Evolutionary conservation across 2,797 vertebrate species (phyloP).

Genomic region (Avahi laniger): DNA sequence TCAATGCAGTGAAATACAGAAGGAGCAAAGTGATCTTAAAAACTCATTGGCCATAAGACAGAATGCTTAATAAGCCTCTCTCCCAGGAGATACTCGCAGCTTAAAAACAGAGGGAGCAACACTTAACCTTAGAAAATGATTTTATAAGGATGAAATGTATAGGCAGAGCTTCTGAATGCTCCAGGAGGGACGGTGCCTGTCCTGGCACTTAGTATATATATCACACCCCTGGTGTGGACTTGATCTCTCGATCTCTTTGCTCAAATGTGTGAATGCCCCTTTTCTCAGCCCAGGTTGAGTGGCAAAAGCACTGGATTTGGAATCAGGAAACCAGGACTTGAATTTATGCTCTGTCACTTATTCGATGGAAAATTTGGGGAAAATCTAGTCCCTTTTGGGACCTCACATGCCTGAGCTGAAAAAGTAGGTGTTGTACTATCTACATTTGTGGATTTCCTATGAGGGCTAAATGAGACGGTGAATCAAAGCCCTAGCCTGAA

Average conservation of each 20-base stretch:
- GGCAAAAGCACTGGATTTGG: background rate
- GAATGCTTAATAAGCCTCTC: background rate
- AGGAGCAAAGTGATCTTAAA: background rate
- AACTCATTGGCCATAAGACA: background rate
- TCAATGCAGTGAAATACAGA: background rate
- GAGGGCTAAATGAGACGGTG: background rate
- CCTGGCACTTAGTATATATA: fast-evolving
- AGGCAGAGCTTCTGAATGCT: background rate
- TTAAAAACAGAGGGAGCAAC: background rate
- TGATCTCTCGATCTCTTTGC: background rate
- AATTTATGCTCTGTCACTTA: background rate
- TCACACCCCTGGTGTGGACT: fast-evolving
- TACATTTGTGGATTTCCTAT: background rate
- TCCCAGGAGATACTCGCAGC: background rate
- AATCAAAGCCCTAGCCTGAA: background rate
- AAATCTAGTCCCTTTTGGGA: background rate
- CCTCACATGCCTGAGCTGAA: background rate
- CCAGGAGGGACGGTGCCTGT: background rate
- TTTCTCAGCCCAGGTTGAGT: background rate
- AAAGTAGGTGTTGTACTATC: fast-evolving
- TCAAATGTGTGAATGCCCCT: background rate
- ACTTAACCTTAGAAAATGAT: background rate
- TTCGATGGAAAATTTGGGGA: background rate
- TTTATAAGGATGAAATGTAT: background rate
- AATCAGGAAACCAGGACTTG: background rate